Percentiles rank a stretch among this genome's conserved stretches.
Evolutionary conservation across 2,797 vertebrate species (phyloP).

Genomic region (Melanitta fusca): DNA sequence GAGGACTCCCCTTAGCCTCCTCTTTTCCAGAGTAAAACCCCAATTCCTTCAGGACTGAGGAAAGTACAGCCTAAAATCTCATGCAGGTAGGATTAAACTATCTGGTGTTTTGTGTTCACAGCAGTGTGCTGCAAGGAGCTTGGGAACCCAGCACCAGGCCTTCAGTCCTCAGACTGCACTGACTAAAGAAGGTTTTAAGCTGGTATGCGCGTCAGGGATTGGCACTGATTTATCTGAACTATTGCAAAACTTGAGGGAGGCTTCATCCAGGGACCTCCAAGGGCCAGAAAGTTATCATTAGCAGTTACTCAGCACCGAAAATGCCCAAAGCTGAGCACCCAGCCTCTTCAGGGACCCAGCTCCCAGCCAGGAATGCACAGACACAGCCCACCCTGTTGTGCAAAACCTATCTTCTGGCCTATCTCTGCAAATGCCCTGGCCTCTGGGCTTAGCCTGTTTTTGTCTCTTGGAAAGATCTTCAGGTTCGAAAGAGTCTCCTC

Average conservation of each 20-base stretch:
- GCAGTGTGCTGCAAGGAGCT: not conserved
- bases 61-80: not conserved
- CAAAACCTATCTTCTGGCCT: not conserved
- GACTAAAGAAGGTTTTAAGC: not conserved
- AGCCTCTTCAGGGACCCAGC: not conserved
- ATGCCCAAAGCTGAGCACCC: not conserved
- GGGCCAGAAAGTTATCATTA: not conserved
- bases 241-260: not conserved
- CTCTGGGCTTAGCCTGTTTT: not conserved
- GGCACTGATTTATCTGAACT: fast-evolving
- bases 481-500: not conserved
- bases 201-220: fast-evolving
- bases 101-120: fast-evolving
- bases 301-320: not conserved
- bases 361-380: not conserved
- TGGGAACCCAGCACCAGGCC: fast-evolving
- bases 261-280: not conserved
- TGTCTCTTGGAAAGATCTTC: not conserved
- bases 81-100: not conserved
- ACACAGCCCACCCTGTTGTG: not conserved
- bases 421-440: not conserved
- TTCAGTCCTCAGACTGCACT: not conserved
- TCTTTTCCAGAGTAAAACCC: not conserved
- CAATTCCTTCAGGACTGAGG: not conserved
- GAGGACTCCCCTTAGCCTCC: not conserved